Evolutionary conservation across 2,888 invertebrate genomes (phyloP), one percentile per base, ranked within the genome.

Genomic region (Caenorhabditis angaria): DNA sequence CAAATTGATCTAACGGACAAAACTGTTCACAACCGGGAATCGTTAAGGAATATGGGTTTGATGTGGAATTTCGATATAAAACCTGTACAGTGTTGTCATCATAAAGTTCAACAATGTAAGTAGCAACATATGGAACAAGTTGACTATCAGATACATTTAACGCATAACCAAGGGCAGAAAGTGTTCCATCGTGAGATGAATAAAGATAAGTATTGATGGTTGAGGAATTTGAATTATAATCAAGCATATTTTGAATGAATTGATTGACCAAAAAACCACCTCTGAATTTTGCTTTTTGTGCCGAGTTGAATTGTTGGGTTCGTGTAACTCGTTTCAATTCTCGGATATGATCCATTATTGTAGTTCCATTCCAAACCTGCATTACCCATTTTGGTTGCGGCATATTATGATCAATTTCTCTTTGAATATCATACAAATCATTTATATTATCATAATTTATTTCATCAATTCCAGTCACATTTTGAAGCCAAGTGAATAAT

Each of bases 101-200:
- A 56, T 80, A 78, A 1, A 78, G 54, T 48, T 80, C 80, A n/a
- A 68, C 62, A 20, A 80, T 65, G 14, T 77, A 54, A 35, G 71
- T 61, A 29, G 78, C 77, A 0, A 73, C 66, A 32, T 78, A 78
- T 1, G 80, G 80, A 12, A 78, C 66, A 27, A 80, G 67, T n/a
- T 67, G 73, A 60, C 77, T 56, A 65, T 80, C 75, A 27, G 68
- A 68, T 6, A 80, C 70, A 25, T 77, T 77, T 25, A 80, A 48
- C 1, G 70, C 68, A 22, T 76, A 76, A 28, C 70, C 63, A 5
- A 78, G 64, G 6, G 73, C 66, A 0, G 70, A 70, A 0, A 80
- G 35, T 3, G 80, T 80, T 24, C 80, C 78, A 47, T 80, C 80
- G 59, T 80, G 80, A 27, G 78, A 66, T 10, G 78, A 78, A 53